Conservation (phyloP, 92 coral and sea anemone genomes). For the Actinostola sp. region DNA sequence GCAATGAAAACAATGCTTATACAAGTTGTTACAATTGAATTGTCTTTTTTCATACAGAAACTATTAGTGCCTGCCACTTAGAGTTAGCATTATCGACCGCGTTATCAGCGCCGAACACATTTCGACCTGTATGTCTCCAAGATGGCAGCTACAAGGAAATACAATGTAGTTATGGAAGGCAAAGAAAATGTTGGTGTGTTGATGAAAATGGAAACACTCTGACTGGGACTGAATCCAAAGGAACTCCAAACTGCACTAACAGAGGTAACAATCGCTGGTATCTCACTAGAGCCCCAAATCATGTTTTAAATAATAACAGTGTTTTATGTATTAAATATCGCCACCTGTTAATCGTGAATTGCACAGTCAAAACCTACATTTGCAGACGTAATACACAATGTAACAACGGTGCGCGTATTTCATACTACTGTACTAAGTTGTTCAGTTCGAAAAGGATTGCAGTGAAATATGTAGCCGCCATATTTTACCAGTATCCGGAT, state of each 20-base stretch:
- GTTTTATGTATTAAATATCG: too few species aligned
- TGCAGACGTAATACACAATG: too few species aligned
- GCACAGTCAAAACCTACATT: too few species aligned
- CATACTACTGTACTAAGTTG: too few species aligned
- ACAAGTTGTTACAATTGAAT: neutral
- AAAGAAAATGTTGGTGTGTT: conserved; percentile 84
- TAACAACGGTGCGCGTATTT: too few species aligned
- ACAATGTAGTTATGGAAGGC: conserved; percentile 72
- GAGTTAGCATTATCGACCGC: conserved; percentile 32
- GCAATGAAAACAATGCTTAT: neutral
- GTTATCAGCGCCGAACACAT: conserved; percentile 33
- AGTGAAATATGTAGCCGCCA: too few species aligned
- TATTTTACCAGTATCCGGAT: too few species aligned
- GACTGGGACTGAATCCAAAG: conserved; percentile 64
- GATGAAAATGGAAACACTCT: conserved; percentile 75
- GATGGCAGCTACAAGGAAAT: conserved; percentile 77
- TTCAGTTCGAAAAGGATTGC: too few species aligned
- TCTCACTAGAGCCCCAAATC: too few species aligned
- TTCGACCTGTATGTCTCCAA: conserved; percentile 60
- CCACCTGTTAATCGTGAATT: too few species aligned
- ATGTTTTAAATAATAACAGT: too few species aligned
- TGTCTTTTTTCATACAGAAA: conserved; percentile 7
- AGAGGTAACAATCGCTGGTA: neutral
- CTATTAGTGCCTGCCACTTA: conserved; percentile 15
- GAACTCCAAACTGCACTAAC: conserved; percentile 66